These are phyloP conservation scores for Vireo altiloquus DNA, from an alignment of 2,113 vertebrate species.

Conservation along the genomic window DNA sequence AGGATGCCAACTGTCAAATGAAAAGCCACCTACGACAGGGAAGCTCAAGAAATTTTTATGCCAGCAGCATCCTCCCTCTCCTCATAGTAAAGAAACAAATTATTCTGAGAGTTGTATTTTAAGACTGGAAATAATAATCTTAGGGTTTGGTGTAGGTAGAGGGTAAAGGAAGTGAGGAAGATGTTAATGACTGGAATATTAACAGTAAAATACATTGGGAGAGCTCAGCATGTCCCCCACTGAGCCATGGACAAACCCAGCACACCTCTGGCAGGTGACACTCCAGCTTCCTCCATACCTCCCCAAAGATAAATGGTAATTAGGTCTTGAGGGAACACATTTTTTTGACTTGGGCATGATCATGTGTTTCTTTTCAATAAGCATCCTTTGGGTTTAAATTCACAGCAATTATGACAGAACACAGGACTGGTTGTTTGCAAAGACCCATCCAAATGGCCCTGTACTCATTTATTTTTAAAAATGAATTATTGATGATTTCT, in stretches of 20 bases:
- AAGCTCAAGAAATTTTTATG: not conserved
- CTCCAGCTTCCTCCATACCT: not conserved
- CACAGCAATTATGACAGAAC: conserved; percentile 14
- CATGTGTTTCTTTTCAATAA: not conserved
- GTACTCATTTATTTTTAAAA: not conserved
- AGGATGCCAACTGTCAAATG: not conserved
- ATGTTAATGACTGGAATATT: not conserved
- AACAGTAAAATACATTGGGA: not conserved
- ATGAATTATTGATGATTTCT: conserved; percentile 62
- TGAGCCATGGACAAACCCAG: not conserved
- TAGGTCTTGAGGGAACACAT: not conserved
- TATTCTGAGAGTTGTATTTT: not conserved
- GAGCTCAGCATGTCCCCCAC: not conserved
- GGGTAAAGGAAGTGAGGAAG: not conserved
- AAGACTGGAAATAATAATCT: not conserved
- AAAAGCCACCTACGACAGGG: not conserved
- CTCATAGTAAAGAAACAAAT: not conserved
- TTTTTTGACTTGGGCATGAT: not conserved
- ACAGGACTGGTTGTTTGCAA: conserved; percentile 16
- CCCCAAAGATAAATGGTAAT: not conserved
- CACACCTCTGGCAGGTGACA: not conserved
- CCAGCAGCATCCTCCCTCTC: not conserved
- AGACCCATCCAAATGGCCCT: conserved; percentile 25
- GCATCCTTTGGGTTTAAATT: not conserved
- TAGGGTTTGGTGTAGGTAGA: not conserved